phyloP scores from a whole-genome alignment of 2,113 vertebrate species.

The Leucoraja erinaceus region DNA sequence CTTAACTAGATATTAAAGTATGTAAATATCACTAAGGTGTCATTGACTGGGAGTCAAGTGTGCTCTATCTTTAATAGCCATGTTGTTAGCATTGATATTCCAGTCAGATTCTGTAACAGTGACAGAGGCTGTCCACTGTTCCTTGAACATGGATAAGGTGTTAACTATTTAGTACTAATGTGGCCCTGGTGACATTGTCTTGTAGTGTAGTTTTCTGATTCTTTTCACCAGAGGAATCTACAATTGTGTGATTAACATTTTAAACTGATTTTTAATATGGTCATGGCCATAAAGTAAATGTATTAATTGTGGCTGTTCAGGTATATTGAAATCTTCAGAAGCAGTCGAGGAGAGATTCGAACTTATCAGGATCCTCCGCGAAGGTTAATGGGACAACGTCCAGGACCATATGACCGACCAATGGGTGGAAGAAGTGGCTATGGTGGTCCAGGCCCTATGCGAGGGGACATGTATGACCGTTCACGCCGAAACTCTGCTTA shows the following conservation, averaged over 20 bases:
- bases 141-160: neutral
- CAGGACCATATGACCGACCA: conserved; percentile 90
- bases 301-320: conserved; percentile 51
- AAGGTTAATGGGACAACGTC: conserved; percentile 94
- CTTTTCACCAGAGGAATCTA: conserved; percentile 15
- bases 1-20: neutral
- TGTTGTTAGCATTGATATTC: neutral
- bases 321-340: conserved; percentile 99
- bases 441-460: conserved; percentile 89
- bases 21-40: neutral
- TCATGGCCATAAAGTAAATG: neutral
- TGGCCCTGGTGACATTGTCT: neutral
- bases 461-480: conserved; percentile 66
- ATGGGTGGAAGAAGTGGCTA: conserved; percentile 76
- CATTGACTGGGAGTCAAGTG: neutral
- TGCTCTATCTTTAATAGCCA: neutral
- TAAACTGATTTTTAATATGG: neutral
- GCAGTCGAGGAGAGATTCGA: conserved; percentile 92
- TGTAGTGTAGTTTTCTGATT: neutral
- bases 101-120: neutral
- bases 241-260: neutral
- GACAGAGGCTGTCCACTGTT: neutral
- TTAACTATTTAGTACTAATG: neutral
- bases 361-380: conserved; percentile 93
- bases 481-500: conserved; percentile 60